These are phyloP conservation scores for Spea hammondii DNA, from an alignment of 2,797 vertebrate genomes.

Conservation along the genomic window DNA sequence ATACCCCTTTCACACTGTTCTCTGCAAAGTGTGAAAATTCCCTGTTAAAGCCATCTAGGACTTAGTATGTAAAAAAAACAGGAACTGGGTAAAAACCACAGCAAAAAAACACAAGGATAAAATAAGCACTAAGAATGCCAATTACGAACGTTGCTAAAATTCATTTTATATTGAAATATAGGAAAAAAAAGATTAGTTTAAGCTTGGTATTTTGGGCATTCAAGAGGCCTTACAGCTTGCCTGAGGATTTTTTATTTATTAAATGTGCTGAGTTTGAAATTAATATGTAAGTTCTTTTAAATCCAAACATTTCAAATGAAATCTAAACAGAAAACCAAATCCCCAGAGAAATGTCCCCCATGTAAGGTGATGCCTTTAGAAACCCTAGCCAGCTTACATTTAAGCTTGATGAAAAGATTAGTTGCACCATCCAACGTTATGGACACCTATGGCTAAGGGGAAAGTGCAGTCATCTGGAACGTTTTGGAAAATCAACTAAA, in stretches of 20 bases:
- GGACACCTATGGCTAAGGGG: slow-evolving; percentile 1
- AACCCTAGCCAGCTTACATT: slow-evolving; percentile 1
- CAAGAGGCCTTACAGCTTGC: not conserved
- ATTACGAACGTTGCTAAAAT: too few species aligned
- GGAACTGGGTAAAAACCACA: too few species aligned
- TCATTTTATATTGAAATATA: not conserved
- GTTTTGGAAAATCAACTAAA: not conserved
- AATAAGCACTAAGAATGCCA: too few species aligned
- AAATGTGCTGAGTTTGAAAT: slow-evolving; percentile 8
- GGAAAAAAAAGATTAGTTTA: not conserved
- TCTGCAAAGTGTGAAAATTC: too few species aligned
- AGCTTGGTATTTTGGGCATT: not conserved
- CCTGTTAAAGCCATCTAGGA: too few species aligned
- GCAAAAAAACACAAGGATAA: too few species aligned
- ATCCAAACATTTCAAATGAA: slow-evolving; percentile 13
- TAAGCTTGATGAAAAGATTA: slow-evolving; percentile 14
- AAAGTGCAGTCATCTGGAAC: not conserved
- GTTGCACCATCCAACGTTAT: not conserved
- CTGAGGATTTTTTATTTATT: not conserved
- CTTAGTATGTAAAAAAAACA: too few species aligned
- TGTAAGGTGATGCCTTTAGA: not conserved
- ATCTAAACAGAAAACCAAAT: slow-evolving; percentile 9
- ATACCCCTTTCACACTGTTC: too few species aligned
- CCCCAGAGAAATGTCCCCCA: not conserved
- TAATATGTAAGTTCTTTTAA: slow-evolving; percentile 9